Conservation (phyloP, 2,888 invertebrate genomes). For the Lamellibrachia satsuma region DNA sequence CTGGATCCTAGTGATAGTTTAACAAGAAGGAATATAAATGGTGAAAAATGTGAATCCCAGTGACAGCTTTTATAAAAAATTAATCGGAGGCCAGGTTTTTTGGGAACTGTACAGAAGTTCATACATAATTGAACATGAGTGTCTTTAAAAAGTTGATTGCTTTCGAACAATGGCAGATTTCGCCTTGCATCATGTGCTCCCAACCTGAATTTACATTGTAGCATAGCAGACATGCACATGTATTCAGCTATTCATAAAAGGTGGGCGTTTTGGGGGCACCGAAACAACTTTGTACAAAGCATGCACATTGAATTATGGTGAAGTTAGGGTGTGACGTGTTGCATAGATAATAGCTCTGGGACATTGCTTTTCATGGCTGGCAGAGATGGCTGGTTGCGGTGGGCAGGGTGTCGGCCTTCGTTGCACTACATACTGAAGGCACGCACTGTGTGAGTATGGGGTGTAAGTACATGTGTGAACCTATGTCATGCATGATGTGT, state of each 20-base stretch:
- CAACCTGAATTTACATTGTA: not conserved
- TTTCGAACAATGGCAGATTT: not conserved
- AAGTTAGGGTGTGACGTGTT: not conserved
- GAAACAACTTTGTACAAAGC: not conserved
- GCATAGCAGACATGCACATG: not conserved
- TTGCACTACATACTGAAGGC: not conserved
- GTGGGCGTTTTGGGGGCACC: not conserved
- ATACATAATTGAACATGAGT: not conserved
- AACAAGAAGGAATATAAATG: not conserved
- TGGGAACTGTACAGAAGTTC: not conserved
- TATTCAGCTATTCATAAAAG: not conserved
- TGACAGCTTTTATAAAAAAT: not conserved
- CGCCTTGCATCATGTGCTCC: not conserved
- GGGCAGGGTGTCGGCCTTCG: not conserved
- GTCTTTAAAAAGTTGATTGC: not conserved
- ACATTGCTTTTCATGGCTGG: constrained; percentile 10
- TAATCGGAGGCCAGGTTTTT: not conserved
- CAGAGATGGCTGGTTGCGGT: not conserved
- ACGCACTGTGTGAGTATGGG: constrained; percentile 6
- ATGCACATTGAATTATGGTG: not conserved
- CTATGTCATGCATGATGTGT: not conserved
- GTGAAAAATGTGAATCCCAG: not conserved
- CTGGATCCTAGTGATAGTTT: not conserved
- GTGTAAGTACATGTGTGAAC: not conserved
- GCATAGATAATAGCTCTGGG: constrained; percentile 10